Evolutionary conservation across 2,888 invertebrate species (phyloP).

Genomic region (Perithous albicinctus): DNA sequence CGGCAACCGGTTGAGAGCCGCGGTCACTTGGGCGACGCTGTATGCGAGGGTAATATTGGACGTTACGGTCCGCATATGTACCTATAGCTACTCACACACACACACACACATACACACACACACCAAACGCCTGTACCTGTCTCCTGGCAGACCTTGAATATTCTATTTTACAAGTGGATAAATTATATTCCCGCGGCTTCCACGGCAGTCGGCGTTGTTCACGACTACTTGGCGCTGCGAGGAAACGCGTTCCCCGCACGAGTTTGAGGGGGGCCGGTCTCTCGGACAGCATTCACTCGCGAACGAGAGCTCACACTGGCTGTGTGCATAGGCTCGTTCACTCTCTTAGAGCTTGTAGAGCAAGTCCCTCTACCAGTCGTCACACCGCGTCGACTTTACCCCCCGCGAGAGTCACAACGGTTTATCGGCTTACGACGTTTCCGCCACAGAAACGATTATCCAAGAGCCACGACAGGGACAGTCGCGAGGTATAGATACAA

Average conservation of each 20-base stretch:
- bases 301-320: not conserved
- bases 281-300: not conserved
- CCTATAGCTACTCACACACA: not conserved
- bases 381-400: not conserved
- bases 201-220: not conserved
- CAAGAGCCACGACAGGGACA: no score
- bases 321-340: not conserved
- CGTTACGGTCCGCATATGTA: constrained; percentile 21
- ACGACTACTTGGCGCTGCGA: not conserved
- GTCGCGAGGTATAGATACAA: no score
- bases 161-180: constrained; percentile 57
- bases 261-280: not conserved
- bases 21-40: not conserved
- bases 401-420: not conserved
- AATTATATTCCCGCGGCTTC: constrained; percentile 36
- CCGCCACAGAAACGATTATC: constrained; percentile 29
- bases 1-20: constrained; percentile 1
- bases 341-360: not conserved
- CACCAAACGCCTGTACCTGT: not conserved
- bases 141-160: constrained; percentile 47
- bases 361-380: not conserved
- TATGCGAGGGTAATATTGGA: constrained; percentile 3
- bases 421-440: constrained; percentile 36
- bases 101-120: not conserved
- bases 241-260: not conserved